A percentile compares a stretch with the other conserved stretches of the same genome.
Conservation (phyloP, 2,797 vertebrate genomes). For the Paramormyrops hopkinsi region DNA sequence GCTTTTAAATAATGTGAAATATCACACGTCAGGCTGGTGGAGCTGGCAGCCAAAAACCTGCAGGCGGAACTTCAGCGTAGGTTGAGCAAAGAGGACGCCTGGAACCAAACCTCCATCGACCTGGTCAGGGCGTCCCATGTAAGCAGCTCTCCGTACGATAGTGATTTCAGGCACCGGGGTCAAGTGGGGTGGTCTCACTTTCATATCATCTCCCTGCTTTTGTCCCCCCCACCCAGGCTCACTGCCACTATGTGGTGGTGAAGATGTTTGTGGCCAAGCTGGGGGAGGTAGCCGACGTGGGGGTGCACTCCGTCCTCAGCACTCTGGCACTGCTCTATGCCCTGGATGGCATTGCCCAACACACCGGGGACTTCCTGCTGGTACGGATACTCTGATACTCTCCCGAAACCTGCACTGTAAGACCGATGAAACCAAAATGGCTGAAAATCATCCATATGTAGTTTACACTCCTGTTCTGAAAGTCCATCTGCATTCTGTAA, state of each 20-base stretch:
- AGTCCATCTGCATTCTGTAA: not conserved
- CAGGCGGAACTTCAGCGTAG: constrained; percentile 72
- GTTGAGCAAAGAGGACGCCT: constrained; percentile 81
- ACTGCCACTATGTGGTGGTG: constrained; percentile 90
- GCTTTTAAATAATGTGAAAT: not conserved
- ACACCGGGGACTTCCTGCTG: constrained; percentile 87
- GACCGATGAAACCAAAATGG: not conserved
- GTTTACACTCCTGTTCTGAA: not conserved
- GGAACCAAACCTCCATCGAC: constrained; percentile 88
- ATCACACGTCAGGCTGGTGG: constrained; percentile 67
- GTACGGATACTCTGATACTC: constrained; percentile 46
- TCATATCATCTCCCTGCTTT: not conserved
- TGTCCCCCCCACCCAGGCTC: constrained; percentile 62
- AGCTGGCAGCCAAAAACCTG: constrained; percentile 79
- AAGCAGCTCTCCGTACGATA: constrained; percentile 39
- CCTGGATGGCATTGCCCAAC: constrained; percentile 74
- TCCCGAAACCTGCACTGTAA: not conserved
- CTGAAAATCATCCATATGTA: not conserved
- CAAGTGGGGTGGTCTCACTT: not conserved
- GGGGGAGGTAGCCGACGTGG: constrained; percentile 63
- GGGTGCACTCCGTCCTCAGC: constrained; percentile 68
- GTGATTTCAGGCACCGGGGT: not conserved
- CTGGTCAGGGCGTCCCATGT: constrained; percentile 88
- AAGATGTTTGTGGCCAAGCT: constrained; percentile 84
- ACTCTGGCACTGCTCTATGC: constrained; percentile 79